Base-by-base conservation (phyloP, 2,113 vertebrate species). In the Gadus macrocephalus region DNA sequence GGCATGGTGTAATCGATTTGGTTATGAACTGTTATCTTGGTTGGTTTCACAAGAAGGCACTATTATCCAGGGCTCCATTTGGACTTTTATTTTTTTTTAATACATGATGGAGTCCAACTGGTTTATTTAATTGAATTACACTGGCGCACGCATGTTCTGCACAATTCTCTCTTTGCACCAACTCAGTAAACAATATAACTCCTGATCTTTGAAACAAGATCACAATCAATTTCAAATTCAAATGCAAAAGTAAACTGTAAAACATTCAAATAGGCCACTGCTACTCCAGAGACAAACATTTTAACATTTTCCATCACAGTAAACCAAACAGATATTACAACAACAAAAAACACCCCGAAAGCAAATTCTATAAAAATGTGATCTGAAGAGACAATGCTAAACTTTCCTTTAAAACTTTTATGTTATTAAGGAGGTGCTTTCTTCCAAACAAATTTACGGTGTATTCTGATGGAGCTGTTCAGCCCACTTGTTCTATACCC, bases 241-340 rank as follows among this genome's bases (percentile, higher is more conserved):
- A 64, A 35, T 35, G 15, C 27, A 38, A 35, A 64, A 64, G 19
- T 35, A 64, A 28, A 31, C 25, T 4, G 27, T 38, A 64, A 64
- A 64, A 64, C 16, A 64, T 64, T 64, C 63, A 64, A 31, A 64
- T 15, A 38, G 31, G 63, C 28, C 63, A 38, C 63, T 27, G 28
- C 25, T 64, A 38, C 28, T 17, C n/a, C 28, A 64, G 63, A 64
- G 35, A 42, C 17, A 35, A 35, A 15, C 17, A 17, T 28, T 27
- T 62, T 15, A 27, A 63, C 62, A 28, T 19, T 15, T 31, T 63
- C 62, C 1, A 31, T 28, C 14, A 31, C 25, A 3, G 19, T 31
- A 2, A 63, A 31, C 60, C 20, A 61, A 22, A 61, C 22, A 15
- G 27, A 17, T 25, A 20, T 31, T 14, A 31, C 25, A 12, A 15